Evolutionary conservation across 2,797 vertebrate genomes (phyloP).

Genomic region (Helarctos malayanus): DNA sequence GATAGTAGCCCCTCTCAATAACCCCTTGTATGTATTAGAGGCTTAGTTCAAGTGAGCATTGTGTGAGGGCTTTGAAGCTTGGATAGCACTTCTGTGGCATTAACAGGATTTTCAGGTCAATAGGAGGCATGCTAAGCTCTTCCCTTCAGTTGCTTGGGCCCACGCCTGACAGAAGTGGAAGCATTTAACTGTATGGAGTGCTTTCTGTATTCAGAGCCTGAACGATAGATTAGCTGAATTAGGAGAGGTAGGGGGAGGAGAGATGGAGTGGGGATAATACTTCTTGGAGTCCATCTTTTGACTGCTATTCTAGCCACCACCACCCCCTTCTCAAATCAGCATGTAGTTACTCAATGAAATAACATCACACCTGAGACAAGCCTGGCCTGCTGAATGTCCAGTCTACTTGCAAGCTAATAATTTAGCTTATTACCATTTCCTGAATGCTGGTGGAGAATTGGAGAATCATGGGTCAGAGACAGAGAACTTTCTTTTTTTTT

Average conservation of each 20-base stretch:
- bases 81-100: background rate
- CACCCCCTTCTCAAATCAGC: background rate
- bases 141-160: background rate
- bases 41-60: background rate
- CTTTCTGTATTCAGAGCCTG: background rate
- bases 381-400: background rate
- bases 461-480: background rate
- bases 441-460: background rate
- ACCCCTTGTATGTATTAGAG: too few relatives aligned
- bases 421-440: background rate
- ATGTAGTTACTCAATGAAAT: background rate
- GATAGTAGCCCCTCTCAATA: background rate
- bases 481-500: background rate
- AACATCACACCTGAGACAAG: background rate
- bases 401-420: background rate
- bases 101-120: background rate
- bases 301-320: background rate
- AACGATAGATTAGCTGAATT: background rate
- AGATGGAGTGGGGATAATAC: background rate
- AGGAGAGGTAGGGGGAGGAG: background rate
- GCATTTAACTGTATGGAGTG: background rate
- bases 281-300: background rate
- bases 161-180: background rate
- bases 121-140: background rate
- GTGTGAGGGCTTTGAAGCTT: background rate